Evolutionary conservation across 2,113 vertebrate species (phyloP).

Genomic region (Jaculus jaculus): DNA sequence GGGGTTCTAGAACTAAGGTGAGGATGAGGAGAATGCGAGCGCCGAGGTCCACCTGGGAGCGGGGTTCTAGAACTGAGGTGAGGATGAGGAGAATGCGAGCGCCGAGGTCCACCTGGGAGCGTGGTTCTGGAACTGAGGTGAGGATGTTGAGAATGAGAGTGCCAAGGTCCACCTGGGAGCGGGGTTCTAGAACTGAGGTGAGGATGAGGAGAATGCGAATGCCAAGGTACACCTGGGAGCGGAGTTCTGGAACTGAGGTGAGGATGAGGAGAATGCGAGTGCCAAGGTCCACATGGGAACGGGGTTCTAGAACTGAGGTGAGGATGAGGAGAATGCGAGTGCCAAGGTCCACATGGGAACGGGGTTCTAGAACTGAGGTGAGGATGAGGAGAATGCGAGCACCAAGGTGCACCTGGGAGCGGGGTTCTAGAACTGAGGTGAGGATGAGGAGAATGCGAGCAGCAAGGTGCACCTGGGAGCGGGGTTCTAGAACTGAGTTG

Average conservation of each 20-base stretch:
- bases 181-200: not conserved
- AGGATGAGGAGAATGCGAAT: not conserved
- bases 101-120: not conserved
- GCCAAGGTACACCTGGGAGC: not conserved
- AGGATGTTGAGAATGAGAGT: not conserved
- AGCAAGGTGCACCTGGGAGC: not conserved
- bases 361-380: not conserved
- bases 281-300: not conserved
- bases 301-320: not conserved
- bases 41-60: not conserved
- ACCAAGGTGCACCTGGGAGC: not conserved
- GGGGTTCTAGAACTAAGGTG: not conserved
- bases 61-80: not conserved
- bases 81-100: not conserved
- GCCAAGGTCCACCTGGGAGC: not conserved
- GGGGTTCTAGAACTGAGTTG: not conserved
- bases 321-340: not conserved
- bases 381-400: not conserved
- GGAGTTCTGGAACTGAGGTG: not conserved
- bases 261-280: not conserved
- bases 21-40: not conserved
- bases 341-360: not conserved
- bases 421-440: not conserved
- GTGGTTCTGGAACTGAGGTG: not conserved
- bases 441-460: not conserved